Evolutionary conservation across 1,140 invertebrate species (phyloP), one percentile per base, ranked within the genome.

Genomic region (Drosophila orosa): DNA sequence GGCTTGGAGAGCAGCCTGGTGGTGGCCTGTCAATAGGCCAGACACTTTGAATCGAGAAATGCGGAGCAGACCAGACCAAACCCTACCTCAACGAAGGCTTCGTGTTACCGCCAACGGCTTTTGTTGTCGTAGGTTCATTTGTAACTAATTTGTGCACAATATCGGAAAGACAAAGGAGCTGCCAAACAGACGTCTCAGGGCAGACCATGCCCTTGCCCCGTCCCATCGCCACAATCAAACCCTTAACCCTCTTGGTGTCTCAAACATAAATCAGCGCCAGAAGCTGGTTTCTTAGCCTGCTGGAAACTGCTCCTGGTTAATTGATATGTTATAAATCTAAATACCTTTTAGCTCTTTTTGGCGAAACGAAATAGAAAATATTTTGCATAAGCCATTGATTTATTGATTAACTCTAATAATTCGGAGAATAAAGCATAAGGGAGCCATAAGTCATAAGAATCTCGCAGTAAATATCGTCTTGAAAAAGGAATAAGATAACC

Each of bases 41-140:
- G 22, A 40, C 29, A 35, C 29, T 59, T 27, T 12, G 15, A 13
- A 35, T 8, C 25, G 15, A 12, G 15, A 37, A 29, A 27, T 35
- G 66, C 35, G 42, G 19, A 44, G 24, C 40, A 54, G 66, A 44
- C 10, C n/a, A 45, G 62, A 60, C 10, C n/a, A 45, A 59, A 60
- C 56, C 58, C 57, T 54, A 60, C 62, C 65, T 42, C 39, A 58
- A 62, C 44, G 29, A 42, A n/a, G 72, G 82, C 78, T 74, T 86
- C 75, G 74, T 86, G 83, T 85, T 85, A 82, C 82, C 65, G 31
- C 22, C 67, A 81, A 39, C 45, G 31, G 62, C 69, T 66, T 83
- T 89, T 89, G 84, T 89, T 89, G 84, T 84, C 62, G 84, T 89
- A 80, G 84, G 73, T 69, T 89, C 85, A 78, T 80, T 89, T 89